phyloP scores from a whole-genome alignment of 2,797 vertebrate species.

The Muscicapa striata region DNA sequence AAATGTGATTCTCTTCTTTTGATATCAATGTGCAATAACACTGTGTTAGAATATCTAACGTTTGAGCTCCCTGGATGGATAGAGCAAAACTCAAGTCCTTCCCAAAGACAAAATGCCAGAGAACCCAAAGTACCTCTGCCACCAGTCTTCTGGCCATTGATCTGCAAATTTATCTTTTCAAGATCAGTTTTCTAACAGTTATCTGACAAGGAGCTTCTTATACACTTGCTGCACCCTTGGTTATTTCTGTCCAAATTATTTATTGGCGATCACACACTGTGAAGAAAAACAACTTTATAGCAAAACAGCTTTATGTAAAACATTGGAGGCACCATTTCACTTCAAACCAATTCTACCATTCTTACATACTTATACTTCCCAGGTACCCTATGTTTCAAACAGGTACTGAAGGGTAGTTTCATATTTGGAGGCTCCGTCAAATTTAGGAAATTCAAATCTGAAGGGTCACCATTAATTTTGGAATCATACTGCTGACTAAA shows the following conservation, averaged over 20 bases:
- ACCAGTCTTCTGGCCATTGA: background rate
- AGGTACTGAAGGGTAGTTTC: background rate
- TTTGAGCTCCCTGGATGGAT: background rate
- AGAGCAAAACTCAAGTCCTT: background rate
- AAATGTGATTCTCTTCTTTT: background rate
- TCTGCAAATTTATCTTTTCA: background rate
- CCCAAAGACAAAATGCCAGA: background rate
- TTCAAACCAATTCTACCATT: background rate
- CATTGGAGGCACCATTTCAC: background rate
- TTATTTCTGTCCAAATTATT: background rate
- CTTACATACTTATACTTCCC: background rate
- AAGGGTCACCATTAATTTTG: constrained; percentile 15
- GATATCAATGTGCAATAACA: background rate
- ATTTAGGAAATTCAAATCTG: background rate
- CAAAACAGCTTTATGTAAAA: background rate
- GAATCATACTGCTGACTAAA: background rate
- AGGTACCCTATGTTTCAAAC: background rate
- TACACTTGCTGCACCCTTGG: background rate
- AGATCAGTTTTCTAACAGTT: background rate
- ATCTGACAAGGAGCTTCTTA: background rate
- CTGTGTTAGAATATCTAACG: fast-evolving
- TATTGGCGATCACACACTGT: background rate
- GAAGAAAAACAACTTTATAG: background rate
- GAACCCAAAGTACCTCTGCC: background rate
- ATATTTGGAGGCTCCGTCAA: background rate